Conservation (phyloP, 2,888 invertebrate genomes). For the Aporophyla nigra region DNA sequence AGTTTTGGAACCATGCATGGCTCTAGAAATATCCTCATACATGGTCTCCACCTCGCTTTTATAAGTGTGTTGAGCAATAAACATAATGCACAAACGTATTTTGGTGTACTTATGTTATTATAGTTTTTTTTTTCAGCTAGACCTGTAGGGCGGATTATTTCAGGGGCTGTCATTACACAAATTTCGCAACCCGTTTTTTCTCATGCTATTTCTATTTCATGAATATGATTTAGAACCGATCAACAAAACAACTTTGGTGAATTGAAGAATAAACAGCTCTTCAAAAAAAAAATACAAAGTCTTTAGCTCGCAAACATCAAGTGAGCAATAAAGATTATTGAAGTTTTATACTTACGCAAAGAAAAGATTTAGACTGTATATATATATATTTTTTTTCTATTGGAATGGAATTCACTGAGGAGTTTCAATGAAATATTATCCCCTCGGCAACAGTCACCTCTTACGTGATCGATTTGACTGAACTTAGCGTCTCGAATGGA, state of each 20-base stretch:
- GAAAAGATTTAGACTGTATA: conserved; percentile 36
- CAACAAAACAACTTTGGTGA: conserved; percentile 3
- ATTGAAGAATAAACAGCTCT: conserved; percentile 6
- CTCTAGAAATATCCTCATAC: too few species aligned
- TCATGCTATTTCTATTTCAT: background rate
- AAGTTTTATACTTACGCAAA: conserved; percentile 28
- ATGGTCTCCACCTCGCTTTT: too few species aligned
- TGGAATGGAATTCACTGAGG: conserved; percentile 19
- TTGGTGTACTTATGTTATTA: background rate
- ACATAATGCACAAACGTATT: background rate
- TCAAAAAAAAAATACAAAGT: background rate
- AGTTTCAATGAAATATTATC: conserved; percentile 48
- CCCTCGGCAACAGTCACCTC: conserved; percentile 44
- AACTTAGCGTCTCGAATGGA: conserved; percentile 21
- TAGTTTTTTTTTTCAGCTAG: background rate
- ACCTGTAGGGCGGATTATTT: background rate
- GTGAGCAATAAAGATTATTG: conserved; percentile 30
- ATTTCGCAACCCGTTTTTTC: background rate
- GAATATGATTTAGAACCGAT: conserved; percentile 4
- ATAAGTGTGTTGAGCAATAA: background rate
- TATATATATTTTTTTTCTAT: conserved; percentile 33
- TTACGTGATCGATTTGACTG: conserved; percentile 48
- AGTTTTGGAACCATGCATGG: too few species aligned
- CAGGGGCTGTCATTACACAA: background rate
- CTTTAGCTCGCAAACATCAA: conserved; percentile 17